Evolutionary conservation across 2,797 vertebrate species (phyloP).

Genomic region (Hybognathus amarus): DNA sequence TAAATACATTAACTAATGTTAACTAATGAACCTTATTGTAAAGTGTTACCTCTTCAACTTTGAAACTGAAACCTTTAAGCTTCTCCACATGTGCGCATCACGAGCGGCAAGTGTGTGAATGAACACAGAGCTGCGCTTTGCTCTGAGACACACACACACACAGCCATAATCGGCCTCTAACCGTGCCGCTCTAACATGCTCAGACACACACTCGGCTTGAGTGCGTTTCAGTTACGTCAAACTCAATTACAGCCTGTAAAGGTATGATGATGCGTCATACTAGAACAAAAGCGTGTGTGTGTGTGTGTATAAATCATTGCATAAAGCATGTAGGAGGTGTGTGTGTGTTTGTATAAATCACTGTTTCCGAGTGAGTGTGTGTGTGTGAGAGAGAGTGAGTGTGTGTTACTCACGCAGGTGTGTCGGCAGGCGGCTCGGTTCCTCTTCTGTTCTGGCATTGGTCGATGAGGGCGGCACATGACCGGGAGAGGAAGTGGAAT

Average conservation of each 20-base stretch:
- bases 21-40: no score
- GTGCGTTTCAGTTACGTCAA: constrained; percentile 38
- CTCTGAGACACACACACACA: neutral
- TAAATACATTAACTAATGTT: no score
- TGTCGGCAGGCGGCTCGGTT: constrained; percentile 88
- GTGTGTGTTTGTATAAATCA: constrained; percentile 9
- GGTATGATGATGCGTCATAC: neutral
- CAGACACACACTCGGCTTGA: neutral
- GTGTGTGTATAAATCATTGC: constrained; percentile 24
- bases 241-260: neutral
- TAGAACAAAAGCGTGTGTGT: constrained; percentile 23
- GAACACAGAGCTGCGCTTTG: neutral
- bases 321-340: neutral
- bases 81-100: no score
- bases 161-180: neutral
- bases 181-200: neutral
- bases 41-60: no score
- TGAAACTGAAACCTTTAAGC: no score
- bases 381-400: constrained; percentile 44
- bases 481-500: constrained; percentile 89
- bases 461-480: constrained; percentile 85
- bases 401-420: constrained; percentile 90
- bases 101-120: neutral
- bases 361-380: neutral
- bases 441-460: constrained; percentile 93